Base-by-base conservation (phyloP, 2,888 invertebrate genomes). In the Synanthedon vespiformis region DNA sequence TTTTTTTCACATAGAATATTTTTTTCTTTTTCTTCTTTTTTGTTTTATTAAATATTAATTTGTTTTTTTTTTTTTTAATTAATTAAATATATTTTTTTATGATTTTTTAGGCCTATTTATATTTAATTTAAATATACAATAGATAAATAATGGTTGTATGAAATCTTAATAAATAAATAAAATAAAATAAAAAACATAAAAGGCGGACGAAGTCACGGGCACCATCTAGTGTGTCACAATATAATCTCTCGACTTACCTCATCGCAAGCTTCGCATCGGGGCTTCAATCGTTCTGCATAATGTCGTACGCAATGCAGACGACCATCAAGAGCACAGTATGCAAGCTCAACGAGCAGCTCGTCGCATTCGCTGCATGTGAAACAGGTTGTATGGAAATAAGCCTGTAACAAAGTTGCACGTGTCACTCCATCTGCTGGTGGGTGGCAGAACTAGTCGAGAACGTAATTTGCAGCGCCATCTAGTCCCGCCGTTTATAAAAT, bases 231-330 rank as follows among this genome's bases (percentile, higher is more conserved):
- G 10, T 48, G 2, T 48, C 10, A 6, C n/a, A n/a, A n/a, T n/a
- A n/a, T 48, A 48, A 16, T 18, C 6, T 48, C 13, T 18, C 0
- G 5, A 88, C 94, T 90, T 76, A 99, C 99, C 95, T 99, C 99
- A 88, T 99, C 98, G 87, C 99, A 99, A 63, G 97, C 95, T 58
- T 96, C 92, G 80, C 99, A 99, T 67, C 99, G 89, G 13, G 99
- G 98, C 80, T 97, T 97, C 73, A 98, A 89, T 70, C 94, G 91
- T 83, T 99, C 98, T 51, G 98, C 97, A 80, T 98, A 99, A 86
- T 99, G 99, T 59, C 98, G 90, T 72, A 96, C 97, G 83, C 98
- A 98, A 88, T 93, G 97, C 59, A 96, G 89, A 59, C 92, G 90
- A 61, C 95, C 95, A 64, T 96, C 95, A 75, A 95, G 90, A 59